Base-by-base conservation (phyloP, 2,888 invertebrate species). In the Parnassius glacialis region DNA sequence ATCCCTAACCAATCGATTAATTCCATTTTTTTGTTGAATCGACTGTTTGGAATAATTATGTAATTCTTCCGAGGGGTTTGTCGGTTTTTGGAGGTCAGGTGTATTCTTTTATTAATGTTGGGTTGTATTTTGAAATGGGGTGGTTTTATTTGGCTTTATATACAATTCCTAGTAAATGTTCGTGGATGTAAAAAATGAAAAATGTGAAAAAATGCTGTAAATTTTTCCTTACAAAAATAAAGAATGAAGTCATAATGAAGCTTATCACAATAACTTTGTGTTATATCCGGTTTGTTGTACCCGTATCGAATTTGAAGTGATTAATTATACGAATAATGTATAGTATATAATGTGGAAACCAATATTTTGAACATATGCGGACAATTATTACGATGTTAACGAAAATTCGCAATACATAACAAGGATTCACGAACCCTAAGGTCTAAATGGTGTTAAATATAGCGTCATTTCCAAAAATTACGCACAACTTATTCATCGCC, bases 1-100 rank as follows among this genome's bases (percentile, higher is more conserved):
- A 85, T 81, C 78, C 67, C 65, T 75, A 78, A 78, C 78, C 75
- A 76, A 84, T 83, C 76, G 78, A 84, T 80, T 78, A 79, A 70
- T 53, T 51, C 16, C n/a, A 73, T 80, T 83, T 82, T 82, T 78
- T 64, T 66, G 72, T 65, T 64, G 68, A 74, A 72, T 74, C 72
- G 70, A 74, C 41, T 54, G 67, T 73, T 73, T 71, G 72, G 70
- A 71, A 71, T 76, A 78, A 83, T 84, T 81, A 83, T 78, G 71
- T 76, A 72, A 76, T 76, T 80, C 76, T 72, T 71, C 69, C 69
- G 69, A 65, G 71, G 73, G 73, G 70, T 65, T 73, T 73, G 72
- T 77, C 65, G 70, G 69, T 70, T 73, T 74, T 70, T 64, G 63
- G 65, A 67, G 7, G 71, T 71, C 72, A 75, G 74, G 73, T 79